phyloP scores from a whole-genome alignment of 2,113 vertebrate genomes.

The Colius striatus region DNA sequence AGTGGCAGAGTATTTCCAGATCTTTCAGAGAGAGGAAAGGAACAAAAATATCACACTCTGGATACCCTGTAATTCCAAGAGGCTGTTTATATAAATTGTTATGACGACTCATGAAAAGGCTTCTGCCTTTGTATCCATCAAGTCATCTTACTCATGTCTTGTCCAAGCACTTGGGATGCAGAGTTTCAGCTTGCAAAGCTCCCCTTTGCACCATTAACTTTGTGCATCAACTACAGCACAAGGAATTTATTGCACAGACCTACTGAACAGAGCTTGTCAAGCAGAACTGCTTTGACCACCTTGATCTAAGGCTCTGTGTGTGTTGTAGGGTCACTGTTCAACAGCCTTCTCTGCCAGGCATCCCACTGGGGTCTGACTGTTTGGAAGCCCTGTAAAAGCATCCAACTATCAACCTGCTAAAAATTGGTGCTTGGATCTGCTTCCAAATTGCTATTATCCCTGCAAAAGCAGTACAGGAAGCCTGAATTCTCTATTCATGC shows the following conservation, averaged over 20 bases:
- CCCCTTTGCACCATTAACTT: neutral
- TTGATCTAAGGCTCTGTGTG: neutral
- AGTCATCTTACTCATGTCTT: neutral
- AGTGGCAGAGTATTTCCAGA: neutral
- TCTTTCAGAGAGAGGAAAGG: neutral
- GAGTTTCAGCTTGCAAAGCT: neutral
- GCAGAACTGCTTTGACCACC: neutral
- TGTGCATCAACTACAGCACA: neutral
- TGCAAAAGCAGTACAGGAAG: neutral
- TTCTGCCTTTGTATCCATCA: neutral
- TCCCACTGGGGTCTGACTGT: neutral
- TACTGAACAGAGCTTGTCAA: neutral
- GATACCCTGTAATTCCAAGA: neutral
- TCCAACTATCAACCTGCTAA: neutral
- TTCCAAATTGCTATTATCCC: neutral
- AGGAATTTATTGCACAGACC: neutral
- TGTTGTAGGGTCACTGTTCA: neutral
- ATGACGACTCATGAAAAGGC: neutral
- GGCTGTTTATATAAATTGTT: neutral
- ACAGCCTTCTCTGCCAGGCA: neutral
- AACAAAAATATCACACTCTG: neutral
- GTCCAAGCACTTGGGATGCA: neutral
- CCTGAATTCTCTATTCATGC: neutral
- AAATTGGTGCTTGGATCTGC: neutral
- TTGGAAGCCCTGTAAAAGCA: neutral